Base-by-base conservation (phyloP, 2,888 invertebrate genomes). In the Allygus modestus region DNA sequence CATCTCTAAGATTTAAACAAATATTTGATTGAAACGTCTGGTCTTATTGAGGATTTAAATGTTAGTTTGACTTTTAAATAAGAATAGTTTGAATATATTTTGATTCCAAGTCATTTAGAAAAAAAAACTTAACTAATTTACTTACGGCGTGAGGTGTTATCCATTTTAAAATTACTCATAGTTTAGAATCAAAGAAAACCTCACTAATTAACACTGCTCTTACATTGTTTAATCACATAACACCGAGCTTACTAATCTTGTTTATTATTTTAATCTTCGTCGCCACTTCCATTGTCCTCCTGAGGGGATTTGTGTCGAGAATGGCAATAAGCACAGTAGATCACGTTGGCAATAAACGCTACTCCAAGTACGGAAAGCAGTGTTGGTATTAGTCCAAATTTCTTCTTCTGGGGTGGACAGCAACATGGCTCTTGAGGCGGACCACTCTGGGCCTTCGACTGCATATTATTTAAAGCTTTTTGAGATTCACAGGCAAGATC, bases 401-500 rank as follows among this genome's bases (percentile, higher is more conserved):
- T 31, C 31, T 28, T 1, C 15, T 69, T 69, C 11, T 2, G 61
- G 1, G 61, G 61, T 33, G 69, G 69, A 17, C 33, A 33, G 33
- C 33, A 31, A 69, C 69, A 33, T 2, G 20, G 5, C 20, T 23
- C 1, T n/a, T 5, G 54, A 7, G 54, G 23, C 9, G 20, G 54
- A 7, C 2, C 7, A 46, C 15, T 2, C 15, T 69, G 54, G 23
- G 54, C 54, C 1, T 0, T 11, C 1, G 1, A 2, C 15, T 54
- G 5, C 23, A 23, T 23, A 2, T 54, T 1, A 15, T 69, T 69
- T 31, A 28, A 17, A 31, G 69, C 23, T 69, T 31, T 69, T 31
- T 31, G 69, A 69, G 69, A 69, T 31, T 69, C 69, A 31, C 33
- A 33, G 7, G 69, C 69, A n/a, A 69, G 31, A 1, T 69, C 17